Conservation (phyloP, 1,140 invertebrate species). For the Caenorhabditis brenneri region DNA sequence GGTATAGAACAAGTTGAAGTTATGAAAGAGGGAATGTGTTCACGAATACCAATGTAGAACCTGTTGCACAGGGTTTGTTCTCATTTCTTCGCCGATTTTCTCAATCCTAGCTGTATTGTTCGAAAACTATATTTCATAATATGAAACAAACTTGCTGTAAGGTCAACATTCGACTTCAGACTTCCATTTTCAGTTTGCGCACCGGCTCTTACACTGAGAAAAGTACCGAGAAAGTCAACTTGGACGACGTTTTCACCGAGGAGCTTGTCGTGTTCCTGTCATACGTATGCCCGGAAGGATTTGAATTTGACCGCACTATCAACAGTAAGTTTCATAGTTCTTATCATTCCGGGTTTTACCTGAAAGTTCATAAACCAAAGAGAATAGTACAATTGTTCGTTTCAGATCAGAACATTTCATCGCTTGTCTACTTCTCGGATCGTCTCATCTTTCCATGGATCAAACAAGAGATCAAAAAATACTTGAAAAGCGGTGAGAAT, state of each 20-base stretch:
- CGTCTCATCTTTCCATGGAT: constrained; percentile 6
- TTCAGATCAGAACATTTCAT: neutral
- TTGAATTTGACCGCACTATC: constrained; percentile 38
- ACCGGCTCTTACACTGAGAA: constrained; percentile 8
- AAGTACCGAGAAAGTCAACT: neutral
- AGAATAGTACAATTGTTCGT: neutral
- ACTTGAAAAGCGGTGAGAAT: constrained; percentile 3
- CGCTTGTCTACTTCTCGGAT: constrained; percentile 18
- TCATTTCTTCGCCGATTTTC: neutral
- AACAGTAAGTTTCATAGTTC: constrained; percentile 1
- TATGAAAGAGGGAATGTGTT: too few relatives aligned
- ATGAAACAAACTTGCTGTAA: too few relatives aligned
- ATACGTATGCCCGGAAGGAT: constrained; percentile 17
- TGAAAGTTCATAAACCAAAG: neutral
- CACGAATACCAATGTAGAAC: too few relatives aligned
- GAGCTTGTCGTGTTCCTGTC: constrained; percentile 1
- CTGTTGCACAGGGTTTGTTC: too few relatives aligned
- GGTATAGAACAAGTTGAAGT: neutral
- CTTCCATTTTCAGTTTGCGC: constrained; percentile 9
- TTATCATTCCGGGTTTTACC: too few relatives aligned
- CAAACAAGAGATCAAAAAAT: constrained; percentile 23
- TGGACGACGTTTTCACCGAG: constrained; percentile 16
- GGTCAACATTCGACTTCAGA: neutral
- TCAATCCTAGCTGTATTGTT: too few relatives aligned
- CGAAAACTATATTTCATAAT: too few relatives aligned